Conservation (phyloP, 2,888 invertebrate genomes). For the Cheilosia vernalis region DNA sequence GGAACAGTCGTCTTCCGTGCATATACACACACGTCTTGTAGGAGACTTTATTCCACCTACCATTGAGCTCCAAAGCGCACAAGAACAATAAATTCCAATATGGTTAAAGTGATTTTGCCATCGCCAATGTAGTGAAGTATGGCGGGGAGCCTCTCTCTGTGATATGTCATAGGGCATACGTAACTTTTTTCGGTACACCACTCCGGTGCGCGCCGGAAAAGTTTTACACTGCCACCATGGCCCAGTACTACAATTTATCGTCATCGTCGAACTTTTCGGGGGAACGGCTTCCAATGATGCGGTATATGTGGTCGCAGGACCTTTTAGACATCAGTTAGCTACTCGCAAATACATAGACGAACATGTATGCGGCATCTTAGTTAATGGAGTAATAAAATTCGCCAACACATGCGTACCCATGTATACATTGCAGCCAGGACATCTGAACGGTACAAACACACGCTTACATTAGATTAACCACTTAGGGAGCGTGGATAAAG, state of each 20-base stretch:
- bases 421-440: slow-evolving; percentile 40
- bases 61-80: slow-evolving; percentile 29
- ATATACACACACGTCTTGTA: slow-evolving; percentile 16
- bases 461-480: slow-evolving; percentile 73
- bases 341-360: slow-evolving; percentile 21
- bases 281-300: slow-evolving; percentile 28
- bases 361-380: slow-evolving; percentile 52
- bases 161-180: slow-evolving; percentile 56
- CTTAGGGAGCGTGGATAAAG: slow-evolving; percentile 62
- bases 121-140: slow-evolving; percentile 19
- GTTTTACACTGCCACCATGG: slow-evolving; percentile 68
- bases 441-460: slow-evolving; percentile 66
- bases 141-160: no score
- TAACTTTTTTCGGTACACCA: slow-evolving; percentile 57
- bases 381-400: slow-evolving; percentile 74
- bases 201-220: slow-evolving; percentile 48
- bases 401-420: slow-evolving; percentile 30
- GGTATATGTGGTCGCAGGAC: slow-evolving; percentile 59
- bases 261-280: slow-evolving; percentile 71
- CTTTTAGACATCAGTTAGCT: slow-evolving; percentile 48
- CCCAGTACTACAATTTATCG: slow-evolving; percentile 72
- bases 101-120: slow-evolving; percentile 69
- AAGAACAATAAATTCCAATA: slow-evolving; percentile 73
- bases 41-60: background rate
- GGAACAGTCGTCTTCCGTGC: slow-evolving; percentile 7